Conservation (phyloP, 1,140 invertebrate genomes). For the Penaeus chinensis region DNA sequence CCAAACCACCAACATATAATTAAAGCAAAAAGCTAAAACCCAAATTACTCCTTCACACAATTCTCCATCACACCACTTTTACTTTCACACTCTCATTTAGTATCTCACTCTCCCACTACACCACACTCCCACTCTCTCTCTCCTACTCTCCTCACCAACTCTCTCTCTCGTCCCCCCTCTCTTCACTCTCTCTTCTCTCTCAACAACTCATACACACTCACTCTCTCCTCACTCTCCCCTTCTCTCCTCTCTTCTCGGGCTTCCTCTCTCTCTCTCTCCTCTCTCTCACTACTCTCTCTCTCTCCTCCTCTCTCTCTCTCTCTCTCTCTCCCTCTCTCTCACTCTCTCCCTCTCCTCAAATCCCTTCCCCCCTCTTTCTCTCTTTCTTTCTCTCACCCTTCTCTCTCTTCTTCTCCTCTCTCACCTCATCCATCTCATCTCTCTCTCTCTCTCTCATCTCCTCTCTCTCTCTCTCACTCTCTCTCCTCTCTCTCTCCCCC, state of each 20-base stretch:
- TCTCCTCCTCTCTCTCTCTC: too few relatives aligned
- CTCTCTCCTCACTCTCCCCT: neutral
- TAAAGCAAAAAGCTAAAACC: too few relatives aligned
- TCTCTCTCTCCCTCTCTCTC: neutral
- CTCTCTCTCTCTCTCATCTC: neutral
- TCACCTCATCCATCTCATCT: neutral
- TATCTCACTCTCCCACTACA: too few relatives aligned
- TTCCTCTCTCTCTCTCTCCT: neutral
- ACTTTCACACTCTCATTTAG: too few relatives aligned
- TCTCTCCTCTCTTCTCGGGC: neutral
- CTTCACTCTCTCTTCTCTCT: neutral
- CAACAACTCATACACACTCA: too few relatives aligned
- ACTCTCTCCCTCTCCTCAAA: neutral
- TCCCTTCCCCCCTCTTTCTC: neutral
- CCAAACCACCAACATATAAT: too few relatives aligned
- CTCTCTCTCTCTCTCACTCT: neutral
- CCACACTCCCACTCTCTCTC: too few relatives aligned
- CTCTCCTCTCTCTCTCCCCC: neutral
- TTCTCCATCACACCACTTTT: too few relatives aligned
- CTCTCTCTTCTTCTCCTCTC: neutral
- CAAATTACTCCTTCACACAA: too few relatives aligned
- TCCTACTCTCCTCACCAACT: too few relatives aligned
- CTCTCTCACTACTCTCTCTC: neutral
- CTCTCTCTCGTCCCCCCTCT: neutral
- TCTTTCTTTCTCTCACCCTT: neutral